These are phyloP conservation scores for Pleuronectes platessa DNA, from an alignment of 2,113 vertebrate species.

Conservation along the genomic window DNA sequence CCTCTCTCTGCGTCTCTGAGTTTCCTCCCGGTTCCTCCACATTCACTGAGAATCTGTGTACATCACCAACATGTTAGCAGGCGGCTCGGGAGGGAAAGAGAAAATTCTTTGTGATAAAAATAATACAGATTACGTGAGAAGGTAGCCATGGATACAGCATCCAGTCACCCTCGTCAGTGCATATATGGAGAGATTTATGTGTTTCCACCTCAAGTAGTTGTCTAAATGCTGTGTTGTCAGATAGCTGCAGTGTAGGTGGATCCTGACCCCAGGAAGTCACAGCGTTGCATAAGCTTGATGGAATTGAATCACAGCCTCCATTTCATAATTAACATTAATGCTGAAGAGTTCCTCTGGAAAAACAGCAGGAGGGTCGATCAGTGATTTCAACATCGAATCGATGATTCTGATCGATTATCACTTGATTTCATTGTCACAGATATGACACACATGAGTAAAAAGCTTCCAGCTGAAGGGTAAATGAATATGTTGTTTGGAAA, in stretches of 20 bases:
- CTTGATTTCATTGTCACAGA: neutral
- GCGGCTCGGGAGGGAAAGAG: constrained; percentile 47
- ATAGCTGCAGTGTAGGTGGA: constrained; percentile 71
- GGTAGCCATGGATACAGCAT: constrained; percentile 79
- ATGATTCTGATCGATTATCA: neutral
- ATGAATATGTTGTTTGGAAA: too few relatives aligned
- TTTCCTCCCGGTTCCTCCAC: constrained; percentile 36
- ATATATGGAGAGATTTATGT: constrained; percentile 74
- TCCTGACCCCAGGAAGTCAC: constrained; percentile 72
- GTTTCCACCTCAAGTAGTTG: constrained; percentile 71
- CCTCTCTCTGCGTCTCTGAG: neutral
- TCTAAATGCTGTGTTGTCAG: constrained; percentile 74
- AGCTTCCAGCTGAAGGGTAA: too few relatives aligned
- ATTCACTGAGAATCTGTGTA: constrained; percentile 36
- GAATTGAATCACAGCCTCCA: constrained; percentile 65
- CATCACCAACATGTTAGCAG: constrained; percentile 48
- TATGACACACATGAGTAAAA: too few relatives aligned
- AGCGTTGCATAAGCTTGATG: constrained; percentile 70
- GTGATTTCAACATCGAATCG: neutral
- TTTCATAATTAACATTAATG: constrained; percentile 60
- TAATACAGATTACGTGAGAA: constrained; percentile 73
- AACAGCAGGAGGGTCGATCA: neutral
- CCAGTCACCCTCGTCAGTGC: constrained; percentile 70
- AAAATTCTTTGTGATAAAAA: constrained; percentile 72
- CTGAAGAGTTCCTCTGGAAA: constrained; percentile 48